Conservation (phyloP, 2,113 vertebrate genomes). For the Eubucco bourcierii region DNA sequence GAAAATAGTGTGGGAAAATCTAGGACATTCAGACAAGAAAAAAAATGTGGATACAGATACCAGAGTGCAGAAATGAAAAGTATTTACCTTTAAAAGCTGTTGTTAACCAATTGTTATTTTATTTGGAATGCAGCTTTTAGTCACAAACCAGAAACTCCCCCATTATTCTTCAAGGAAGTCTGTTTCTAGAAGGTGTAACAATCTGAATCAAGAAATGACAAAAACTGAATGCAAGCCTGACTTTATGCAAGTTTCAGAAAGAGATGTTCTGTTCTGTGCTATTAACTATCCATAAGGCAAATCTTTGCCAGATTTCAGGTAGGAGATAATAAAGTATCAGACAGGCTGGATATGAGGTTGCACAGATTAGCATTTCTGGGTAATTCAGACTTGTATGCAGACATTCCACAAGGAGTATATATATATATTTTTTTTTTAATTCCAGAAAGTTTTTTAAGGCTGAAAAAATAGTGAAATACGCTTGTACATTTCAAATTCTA, state of each 20-base stretch:
- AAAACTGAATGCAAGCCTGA: neutral
- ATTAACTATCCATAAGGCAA: neutral
- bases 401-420: neutral
- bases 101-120: conserved; percentile 30
- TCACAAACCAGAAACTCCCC: neutral
- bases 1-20: neutral
- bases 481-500: neutral
- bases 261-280: neutral
- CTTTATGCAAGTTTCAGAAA: neutral
- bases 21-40: neutral
- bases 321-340: neutral
- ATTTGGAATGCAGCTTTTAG: conserved; percentile 33
- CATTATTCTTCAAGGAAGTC: neutral
- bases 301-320: neutral
- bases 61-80: neutral
- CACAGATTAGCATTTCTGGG: neutral
- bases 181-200: neutral
- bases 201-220: neutral
- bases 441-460: neutral
- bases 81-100: neutral
- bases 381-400: neutral
- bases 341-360: neutral
- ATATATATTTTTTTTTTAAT: neutral
- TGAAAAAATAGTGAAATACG: neutral
- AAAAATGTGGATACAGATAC: neutral